These are phyloP conservation scores for Sturmia bella DNA, from an alignment of 2,888 invertebrate genomes.

Conservation along the genomic window DNA sequence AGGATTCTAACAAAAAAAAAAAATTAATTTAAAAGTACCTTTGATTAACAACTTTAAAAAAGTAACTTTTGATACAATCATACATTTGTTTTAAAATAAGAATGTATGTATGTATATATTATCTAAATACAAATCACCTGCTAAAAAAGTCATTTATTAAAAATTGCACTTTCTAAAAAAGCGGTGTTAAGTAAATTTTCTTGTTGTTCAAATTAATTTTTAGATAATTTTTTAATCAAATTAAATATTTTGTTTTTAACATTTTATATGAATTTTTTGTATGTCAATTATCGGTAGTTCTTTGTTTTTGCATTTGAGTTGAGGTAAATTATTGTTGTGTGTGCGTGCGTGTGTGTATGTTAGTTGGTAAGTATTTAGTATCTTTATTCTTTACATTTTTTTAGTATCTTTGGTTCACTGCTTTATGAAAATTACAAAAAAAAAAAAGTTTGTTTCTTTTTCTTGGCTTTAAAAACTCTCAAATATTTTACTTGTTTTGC, in stretches of 20 bases:
- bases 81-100: too few relatives aligned
- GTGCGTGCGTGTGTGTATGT: slow-evolving; percentile 28
- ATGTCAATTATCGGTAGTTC: slow-evolving; percentile 23
- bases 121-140: too few relatives aligned
- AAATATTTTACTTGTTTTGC: slow-evolving; percentile 54
- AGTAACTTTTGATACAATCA: too few relatives aligned
- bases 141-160: too few relatives aligned
- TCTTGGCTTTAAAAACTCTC: slow-evolving; percentile 49
- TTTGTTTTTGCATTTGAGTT: slow-evolving; percentile 16
- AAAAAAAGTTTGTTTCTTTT: slow-evolving; percentile 23
- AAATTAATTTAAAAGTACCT: too few relatives aligned
- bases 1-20: too few relatives aligned
- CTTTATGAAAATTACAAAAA: slow-evolving; percentile 54
- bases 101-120: too few relatives aligned
- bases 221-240: slow-evolving; percentile 9
- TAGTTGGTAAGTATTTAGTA: slow-evolving; percentile 18
- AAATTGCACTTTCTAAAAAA: too few relatives aligned
- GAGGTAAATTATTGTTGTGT: slow-evolving; percentile 57
- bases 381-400: slow-evolving; percentile 27
- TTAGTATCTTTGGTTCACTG: slow-evolving; percentile 68
- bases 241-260: neutral
- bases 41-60: too few relatives aligned
- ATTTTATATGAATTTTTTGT: slow-evolving; percentile 34
- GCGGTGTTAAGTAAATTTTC: neutral
- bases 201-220: neutral